phyloP scores from a whole-genome alignment of 2,113 vertebrate genomes.

The Felis chaus region DNA sequence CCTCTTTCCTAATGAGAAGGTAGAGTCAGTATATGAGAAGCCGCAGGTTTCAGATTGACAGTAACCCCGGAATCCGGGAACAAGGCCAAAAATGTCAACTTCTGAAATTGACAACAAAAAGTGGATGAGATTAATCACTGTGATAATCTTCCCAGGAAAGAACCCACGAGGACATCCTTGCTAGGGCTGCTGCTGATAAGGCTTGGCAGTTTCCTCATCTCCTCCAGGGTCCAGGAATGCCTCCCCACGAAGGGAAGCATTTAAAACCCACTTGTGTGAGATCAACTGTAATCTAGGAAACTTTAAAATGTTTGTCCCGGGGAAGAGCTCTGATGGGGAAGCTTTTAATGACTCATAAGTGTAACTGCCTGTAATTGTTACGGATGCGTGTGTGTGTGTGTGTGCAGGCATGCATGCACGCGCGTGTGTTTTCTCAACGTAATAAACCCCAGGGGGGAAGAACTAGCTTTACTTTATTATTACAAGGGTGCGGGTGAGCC shows the following conservation, averaged over 20 bases:
- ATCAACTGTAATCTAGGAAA: slow-evolving; percentile 51
- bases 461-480: background rate
- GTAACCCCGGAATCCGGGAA: slow-evolving; percentile 37
- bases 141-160: slow-evolving; percentile 61
- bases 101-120: slow-evolving; percentile 8
- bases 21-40: background rate
- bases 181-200: background rate
- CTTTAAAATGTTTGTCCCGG: background rate
- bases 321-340: background rate
- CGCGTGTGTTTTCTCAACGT: background rate
- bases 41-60: slow-evolving; percentile 16
- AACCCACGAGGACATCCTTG: slow-evolving; percentile 16
- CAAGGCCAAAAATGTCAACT: slow-evolving; percentile 31
- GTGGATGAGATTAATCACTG: slow-evolving; percentile 46
- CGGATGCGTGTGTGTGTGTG: background rate
- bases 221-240: background rate
- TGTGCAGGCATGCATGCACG: background rate
- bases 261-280: background rate
- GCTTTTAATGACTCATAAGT: background rate
- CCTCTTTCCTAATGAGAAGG: slow-evolving; percentile 44
- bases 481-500: background rate
- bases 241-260: background rate
- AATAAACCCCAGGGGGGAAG: background rate
- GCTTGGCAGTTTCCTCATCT: background rate
- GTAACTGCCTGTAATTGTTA: slow-evolving; percentile 27